A percentile compares a stretch with the other conserved stretches of the same genome.
Evolutionary conservation across 2,113 vertebrate genomes (phyloP).

Genomic region (Sarotherodon lohbergeri): DNA sequence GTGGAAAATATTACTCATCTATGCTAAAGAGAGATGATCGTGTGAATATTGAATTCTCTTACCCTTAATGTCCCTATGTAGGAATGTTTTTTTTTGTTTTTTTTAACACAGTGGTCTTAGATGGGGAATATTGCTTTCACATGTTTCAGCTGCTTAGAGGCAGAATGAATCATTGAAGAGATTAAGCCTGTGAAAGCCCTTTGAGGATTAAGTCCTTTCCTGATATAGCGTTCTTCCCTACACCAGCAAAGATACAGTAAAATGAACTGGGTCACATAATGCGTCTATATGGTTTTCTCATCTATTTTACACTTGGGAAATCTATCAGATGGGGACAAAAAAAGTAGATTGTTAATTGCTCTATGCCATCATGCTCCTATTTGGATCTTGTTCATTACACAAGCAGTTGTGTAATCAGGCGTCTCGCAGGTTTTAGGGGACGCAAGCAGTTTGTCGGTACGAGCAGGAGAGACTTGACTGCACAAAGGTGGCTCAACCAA

Average conservation of each 20-base stretch:
- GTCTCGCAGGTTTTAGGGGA: neutral
- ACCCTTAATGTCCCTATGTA: neutral
- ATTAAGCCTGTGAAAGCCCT: conserved; percentile 59
- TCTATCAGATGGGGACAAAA: neutral
- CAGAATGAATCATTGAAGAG: conserved; percentile 63
- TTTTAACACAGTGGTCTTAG: conserved; percentile 11
- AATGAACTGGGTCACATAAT: conserved; percentile 45
- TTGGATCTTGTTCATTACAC: neutral
- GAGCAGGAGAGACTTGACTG: neutral
- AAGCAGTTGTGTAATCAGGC: neutral
- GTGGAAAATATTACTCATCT: neutral
- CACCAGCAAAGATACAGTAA: conserved; percentile 28
- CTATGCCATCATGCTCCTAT: neutral
- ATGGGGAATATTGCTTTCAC: conserved; percentile 57
- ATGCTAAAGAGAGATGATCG: neutral
- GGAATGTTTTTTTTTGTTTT: neutral
- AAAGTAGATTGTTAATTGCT: neutral
- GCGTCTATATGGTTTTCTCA: neutral
- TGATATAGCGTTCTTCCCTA: conserved; percentile 36
- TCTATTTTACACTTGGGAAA: neutral
- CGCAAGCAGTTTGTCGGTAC: neutral
- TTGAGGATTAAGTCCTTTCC: conserved; percentile 60
- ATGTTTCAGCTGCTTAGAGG: conserved; percentile 60
- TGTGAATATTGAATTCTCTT: neutral
- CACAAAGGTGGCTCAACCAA: neutral